Conservation (phyloP, 1,140 invertebrate genomes). For the Littorina saxatilis region DNA sequence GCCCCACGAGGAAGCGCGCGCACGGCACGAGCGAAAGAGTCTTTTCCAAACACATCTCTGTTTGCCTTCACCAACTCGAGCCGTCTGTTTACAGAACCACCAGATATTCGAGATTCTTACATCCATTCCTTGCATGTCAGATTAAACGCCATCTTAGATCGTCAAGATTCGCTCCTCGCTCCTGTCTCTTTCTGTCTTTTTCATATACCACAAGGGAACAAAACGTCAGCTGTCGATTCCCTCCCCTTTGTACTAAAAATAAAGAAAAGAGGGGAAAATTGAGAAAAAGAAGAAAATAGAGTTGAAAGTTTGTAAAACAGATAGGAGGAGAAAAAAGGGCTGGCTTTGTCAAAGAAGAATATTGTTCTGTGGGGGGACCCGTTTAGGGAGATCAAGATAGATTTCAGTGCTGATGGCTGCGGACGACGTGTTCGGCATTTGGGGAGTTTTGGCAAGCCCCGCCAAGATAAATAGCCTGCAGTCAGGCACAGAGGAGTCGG, state of each 20-base stretch:
- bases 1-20: no score
- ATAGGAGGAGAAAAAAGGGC: neutral
- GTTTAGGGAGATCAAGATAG: neutral
- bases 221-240: no score
- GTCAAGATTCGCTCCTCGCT: neutral
- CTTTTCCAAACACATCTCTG: no score
- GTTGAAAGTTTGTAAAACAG: no score
- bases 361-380: neutral
- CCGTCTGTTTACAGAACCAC: no score
- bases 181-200: neutral
- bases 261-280: neutral
- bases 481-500: neutral
- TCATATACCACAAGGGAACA: no score
- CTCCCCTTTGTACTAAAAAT: neutral
- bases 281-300: neutral
- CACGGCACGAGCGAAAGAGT: no score
- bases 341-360: neutral
- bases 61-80: no score
- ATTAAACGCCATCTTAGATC: no score
- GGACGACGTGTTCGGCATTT: neutral
- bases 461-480: neutral
- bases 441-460: neutral
- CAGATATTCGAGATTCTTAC: no score
- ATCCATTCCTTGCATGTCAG: no score
- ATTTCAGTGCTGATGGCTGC: neutral